These are phyloP conservation scores for Merops nubicus DNA, from an alignment of 2,113 vertebrate species.

Conservation along the genomic window DNA sequence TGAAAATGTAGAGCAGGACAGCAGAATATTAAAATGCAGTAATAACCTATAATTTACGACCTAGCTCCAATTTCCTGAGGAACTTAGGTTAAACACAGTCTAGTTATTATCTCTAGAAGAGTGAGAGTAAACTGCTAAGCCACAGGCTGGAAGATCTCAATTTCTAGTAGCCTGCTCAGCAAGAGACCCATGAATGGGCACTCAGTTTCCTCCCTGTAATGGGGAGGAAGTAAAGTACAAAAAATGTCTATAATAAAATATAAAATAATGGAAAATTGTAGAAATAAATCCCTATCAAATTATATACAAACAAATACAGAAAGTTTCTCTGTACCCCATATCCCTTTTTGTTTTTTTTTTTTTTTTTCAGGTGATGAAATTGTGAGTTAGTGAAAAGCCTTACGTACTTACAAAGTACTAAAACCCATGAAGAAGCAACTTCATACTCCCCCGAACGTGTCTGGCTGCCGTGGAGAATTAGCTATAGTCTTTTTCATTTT, in stretches of 20 bases:
- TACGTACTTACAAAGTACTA: not conserved
- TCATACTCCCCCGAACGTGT: not conserved
- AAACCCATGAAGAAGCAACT: not conserved
- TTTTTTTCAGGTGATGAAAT: not conserved
- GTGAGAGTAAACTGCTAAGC: not conserved
- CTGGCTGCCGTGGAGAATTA: constrained; percentile 1
- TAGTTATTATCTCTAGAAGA: not conserved
- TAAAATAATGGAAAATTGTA: not conserved
- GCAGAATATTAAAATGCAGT: not conserved
- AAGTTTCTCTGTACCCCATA: not conserved
- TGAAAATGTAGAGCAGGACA: not conserved
- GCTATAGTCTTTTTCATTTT: not conserved
- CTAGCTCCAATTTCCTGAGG: not conserved
- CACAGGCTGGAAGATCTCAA: not conserved
- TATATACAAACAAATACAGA: not conserved
- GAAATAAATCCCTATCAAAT: not conserved
- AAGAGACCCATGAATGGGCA: not conserved
- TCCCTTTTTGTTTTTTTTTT: not conserved
- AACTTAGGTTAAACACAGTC: not conserved
- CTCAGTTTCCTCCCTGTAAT: not conserved
- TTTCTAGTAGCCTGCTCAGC: not conserved
- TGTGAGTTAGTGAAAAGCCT: not conserved
- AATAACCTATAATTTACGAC: not conserved
- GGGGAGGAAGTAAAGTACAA: not conserved
- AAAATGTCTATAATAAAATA: not conserved